phyloP scores from a whole-genome alignment of 37 sponge, comb jelly and placozoan genomes.

The Hormiphora californensis region DNA sequence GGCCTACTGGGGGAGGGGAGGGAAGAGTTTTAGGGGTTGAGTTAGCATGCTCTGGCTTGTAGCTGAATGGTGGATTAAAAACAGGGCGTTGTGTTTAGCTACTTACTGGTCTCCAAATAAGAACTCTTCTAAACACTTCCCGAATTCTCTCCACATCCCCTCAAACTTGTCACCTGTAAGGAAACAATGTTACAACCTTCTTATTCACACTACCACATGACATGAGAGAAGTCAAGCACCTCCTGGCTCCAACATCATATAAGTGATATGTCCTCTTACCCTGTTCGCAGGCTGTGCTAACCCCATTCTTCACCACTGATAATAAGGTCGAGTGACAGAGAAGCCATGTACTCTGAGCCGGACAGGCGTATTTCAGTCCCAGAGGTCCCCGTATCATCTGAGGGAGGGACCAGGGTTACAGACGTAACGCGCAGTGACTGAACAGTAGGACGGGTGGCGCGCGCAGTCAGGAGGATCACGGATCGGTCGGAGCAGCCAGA shows the following conservation, averaged over 20 bases:
- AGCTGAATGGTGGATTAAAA: background rate
- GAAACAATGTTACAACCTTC: background rate
- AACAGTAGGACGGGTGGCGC: too few species aligned
- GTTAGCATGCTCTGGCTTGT: too few species aligned
- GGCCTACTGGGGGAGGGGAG: constrained; percentile 17
- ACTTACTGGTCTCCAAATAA: constrained; percentile 70
- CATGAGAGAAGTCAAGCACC: background rate
- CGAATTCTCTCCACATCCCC: constrained; percentile 66
- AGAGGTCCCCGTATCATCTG: constrained; percentile 61
- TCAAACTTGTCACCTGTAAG: constrained; percentile 51
- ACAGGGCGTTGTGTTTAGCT: background rate
- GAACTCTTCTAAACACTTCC: constrained; percentile 62
- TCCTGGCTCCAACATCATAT: background rate
- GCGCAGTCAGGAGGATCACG: too few species aligned
- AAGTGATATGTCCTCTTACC: background rate
- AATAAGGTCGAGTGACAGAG: background rate
- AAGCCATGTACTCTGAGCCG: constrained; percentile 57
- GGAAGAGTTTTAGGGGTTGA: too few species aligned
- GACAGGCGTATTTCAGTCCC: constrained; percentile 61
- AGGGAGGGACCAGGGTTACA: too few species aligned
- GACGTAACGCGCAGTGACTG: too few species aligned
- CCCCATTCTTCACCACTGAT: constrained; percentile 18
- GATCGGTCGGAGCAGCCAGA: too few species aligned
- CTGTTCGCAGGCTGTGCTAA: background rate
- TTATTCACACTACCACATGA: background rate